Base-by-base conservation (phyloP, 2,113 vertebrate species). In the Sceloporus undulatus region DNA sequence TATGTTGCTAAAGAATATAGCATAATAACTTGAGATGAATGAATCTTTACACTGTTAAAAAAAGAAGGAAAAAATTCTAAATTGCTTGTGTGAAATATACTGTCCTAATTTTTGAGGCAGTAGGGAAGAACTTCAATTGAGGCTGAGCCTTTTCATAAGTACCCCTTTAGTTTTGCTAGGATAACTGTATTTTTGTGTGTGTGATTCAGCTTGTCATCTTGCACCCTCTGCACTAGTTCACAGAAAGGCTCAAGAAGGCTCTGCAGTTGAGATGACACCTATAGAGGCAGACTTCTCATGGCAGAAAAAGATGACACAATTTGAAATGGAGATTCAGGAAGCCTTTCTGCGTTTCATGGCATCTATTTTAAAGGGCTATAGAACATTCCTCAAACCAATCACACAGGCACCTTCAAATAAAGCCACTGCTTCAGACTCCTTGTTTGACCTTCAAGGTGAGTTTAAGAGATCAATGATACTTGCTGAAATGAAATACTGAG, bases 281-380 rank as follows among this genome's bases (percentile, higher is more conserved):
- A 99, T 99, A 68, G 98, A 99, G 91, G 98, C 98, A 29, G 99
- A 99, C 93, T 99, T 99, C 92, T 98, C 98, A 9, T 99, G 98
- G 98, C 98, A 99, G 90, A 99, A 98, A 93, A 99, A 98, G 95
- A 98, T 97, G 97, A 98, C 86, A 0, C 95, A 97, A 34, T 94
- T 99, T 10, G 99, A 99, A 95, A 98, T 98, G 98, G 98, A 99
- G 93, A 98, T 99, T 94, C 99, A 99, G 90, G 99, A 99, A 89
- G 96, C 98, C 68, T 99, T 99, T 94, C 96, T 99, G 2, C 98
- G 98, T 87, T 99, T 99, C 94, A 99, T 99, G 99, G 98, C 98
- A 29, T 98, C 97, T 90, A 96, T 99, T 96, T 96, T 99, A 92
- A 99, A 98, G 94, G 99, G 98, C 88, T 99, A 99, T 95, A 98